These are phyloP conservation scores for Siderastrea radians DNA, from an alignment of 92 coral and sea anemone species.

Conservation along the genomic window DNA sequence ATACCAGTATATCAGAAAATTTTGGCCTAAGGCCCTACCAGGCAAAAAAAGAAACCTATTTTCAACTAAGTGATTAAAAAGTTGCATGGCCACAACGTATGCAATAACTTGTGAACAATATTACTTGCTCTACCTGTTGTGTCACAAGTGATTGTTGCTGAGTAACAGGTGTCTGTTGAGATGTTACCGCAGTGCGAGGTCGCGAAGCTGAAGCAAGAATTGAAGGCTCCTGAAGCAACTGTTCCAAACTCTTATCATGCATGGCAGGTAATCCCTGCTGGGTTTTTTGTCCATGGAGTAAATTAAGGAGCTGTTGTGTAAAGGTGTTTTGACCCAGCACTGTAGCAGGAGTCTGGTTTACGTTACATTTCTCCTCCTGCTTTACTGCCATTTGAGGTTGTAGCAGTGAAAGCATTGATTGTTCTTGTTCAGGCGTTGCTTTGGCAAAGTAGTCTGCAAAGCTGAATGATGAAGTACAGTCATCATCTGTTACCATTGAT, in stretches of 20 bases:
- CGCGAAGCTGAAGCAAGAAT: conserved; percentile 47
- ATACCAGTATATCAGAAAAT: no score
- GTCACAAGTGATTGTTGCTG: conserved; percentile 28
- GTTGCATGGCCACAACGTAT: no score
- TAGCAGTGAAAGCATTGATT: conserved; percentile 29
- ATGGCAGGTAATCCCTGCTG: conserved; percentile 22
- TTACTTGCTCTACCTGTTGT: conserved; percentile 13
- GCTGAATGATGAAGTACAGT: conserved; percentile 40
- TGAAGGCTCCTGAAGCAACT: conserved; percentile 49
- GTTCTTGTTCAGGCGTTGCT: conserved; percentile 23
- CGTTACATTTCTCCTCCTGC: conserved; percentile 36
- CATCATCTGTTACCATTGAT: conserved; percentile 77
- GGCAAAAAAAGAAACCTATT: no score
- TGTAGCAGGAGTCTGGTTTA: neutral
- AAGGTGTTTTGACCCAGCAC: conserved; percentile 2
- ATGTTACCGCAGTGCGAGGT: conserved; percentile 28
- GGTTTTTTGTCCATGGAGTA: conserved; percentile 47
- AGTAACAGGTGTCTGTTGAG: conserved; percentile 25
- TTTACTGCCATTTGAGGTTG: conserved; percentile 31
- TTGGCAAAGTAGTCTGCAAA: conserved; percentile 28
- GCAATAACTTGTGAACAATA: no score
- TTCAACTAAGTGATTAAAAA: no score
- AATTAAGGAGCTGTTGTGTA: conserved; percentile 21
- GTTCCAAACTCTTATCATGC: conserved; percentile 33
- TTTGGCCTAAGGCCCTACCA: no score